Conservation (phyloP, 1,140 invertebrate genomes). For the Cotesia chilonis region DNA sequence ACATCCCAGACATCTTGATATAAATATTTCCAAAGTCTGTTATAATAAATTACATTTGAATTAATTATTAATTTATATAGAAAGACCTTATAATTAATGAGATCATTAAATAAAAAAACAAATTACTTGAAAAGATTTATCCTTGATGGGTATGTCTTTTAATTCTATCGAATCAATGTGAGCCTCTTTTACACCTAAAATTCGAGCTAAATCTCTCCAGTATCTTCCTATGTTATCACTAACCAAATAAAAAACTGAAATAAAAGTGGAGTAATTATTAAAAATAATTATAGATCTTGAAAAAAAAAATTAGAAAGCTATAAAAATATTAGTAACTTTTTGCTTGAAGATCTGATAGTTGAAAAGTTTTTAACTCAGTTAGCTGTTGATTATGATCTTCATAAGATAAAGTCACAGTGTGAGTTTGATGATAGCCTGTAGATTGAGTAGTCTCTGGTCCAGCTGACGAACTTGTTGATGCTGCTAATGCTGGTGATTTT, state of each 20-base stretch:
- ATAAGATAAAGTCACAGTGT: background rate
- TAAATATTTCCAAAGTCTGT: constrained; percentile 51
- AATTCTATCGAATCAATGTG: constrained; percentile 65
- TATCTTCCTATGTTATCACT: constrained; percentile 63
- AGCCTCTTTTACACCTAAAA: constrained; percentile 64
- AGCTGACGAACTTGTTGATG: background rate
- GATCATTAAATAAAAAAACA: background rate
- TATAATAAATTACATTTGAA: constrained; percentile 37
- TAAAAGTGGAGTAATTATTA: constrained; percentile 35
- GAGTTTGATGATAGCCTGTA: background rate
- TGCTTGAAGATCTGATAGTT: background rate
- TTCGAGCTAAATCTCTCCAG: constrained; percentile 68
- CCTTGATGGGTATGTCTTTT: constrained; percentile 49
- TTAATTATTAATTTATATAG: background rate
- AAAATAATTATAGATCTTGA: background rate
- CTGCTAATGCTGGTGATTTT: constrained; percentile 16
- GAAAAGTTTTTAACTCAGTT: background rate
- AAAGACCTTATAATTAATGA: background rate
- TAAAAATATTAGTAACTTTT: constrained; percentile 5
- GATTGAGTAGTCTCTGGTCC: background rate
- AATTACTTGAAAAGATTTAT: constrained; percentile 11
- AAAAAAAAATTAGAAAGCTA: background rate
- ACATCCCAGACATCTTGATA: constrained; percentile 35
- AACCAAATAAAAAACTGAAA: constrained; percentile 50
- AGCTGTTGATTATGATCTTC: background rate